Percentiles rank a stretch among this genome's conserved stretches.
phyloP scores from a whole-genome alignment of 2,888 invertebrate genomes.

The Amiota mariae region DNA sequence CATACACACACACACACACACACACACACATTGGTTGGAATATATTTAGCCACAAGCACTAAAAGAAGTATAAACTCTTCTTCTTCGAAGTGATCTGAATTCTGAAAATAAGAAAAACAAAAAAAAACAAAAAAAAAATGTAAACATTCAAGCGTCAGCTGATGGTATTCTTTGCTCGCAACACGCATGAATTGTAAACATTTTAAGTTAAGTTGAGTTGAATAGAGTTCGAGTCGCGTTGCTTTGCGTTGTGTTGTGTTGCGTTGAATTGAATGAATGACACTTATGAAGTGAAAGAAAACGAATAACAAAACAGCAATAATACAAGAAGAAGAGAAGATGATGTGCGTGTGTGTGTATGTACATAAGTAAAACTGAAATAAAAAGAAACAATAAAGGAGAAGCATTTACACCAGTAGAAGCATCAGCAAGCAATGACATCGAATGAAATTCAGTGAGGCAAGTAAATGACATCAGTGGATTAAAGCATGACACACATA shows the following conservation, averaged over 20 bases:
- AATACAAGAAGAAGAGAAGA: not conserved
- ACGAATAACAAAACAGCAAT: not conserved
- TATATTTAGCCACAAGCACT: not conserved
- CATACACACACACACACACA: constrained; percentile 13
- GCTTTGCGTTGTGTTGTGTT: not conserved
- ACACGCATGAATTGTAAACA: not conserved
- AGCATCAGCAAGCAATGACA: constrained; percentile 37
- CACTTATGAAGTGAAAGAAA: constrained; percentile 19
- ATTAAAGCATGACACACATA: constrained; percentile 54
- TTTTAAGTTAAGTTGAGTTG: not conserved
- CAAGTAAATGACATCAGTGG: constrained; percentile 64
- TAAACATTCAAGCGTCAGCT: not conserved
- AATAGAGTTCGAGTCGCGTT: constrained; percentile 3
- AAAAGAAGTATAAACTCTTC: not conserved
- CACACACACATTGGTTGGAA: not conserved
- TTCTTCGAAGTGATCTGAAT: constrained; percentile 3
- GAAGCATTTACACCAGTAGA: constrained; percentile 5
- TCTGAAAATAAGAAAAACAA: not conserved
- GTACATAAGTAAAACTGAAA: too few species aligned
- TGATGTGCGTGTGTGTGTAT: too few species aligned
- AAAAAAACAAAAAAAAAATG: not conserved
- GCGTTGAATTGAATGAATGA: not conserved
- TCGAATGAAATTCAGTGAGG: constrained; percentile 43
- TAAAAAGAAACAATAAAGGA: not conserved
- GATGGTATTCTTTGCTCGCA: not conserved